Conservation (phyloP, 2,113 vertebrate genomes). For the Micromys minutus region DNA sequence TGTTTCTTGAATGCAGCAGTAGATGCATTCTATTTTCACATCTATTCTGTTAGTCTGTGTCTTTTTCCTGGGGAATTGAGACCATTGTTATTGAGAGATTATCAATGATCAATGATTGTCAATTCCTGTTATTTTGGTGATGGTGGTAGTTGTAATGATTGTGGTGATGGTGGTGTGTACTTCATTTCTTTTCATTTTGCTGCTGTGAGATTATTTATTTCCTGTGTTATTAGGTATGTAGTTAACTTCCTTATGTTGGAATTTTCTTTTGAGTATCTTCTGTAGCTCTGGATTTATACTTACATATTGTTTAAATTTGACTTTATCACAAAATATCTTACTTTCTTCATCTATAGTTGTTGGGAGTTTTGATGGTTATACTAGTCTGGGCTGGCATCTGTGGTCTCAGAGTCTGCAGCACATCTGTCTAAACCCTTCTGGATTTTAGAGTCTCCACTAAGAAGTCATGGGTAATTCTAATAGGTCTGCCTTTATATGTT, state of each 20-base stretch:
- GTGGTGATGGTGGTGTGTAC: not conserved
- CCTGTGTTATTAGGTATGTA: not conserved
- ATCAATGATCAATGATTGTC: not conserved
- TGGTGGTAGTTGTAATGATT: not conserved
- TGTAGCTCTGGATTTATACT: not conserved
- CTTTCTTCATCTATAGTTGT: not conserved
- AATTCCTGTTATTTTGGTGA: not conserved
- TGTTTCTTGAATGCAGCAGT: not conserved
- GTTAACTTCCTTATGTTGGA: not conserved
- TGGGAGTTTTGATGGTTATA: not conserved
- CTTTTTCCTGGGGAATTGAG: not conserved
- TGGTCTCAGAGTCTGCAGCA: not conserved
- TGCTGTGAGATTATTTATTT: not conserved
- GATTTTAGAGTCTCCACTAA: not conserved
- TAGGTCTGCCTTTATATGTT: not conserved
- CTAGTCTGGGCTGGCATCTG: not conserved
- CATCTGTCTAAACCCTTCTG: not conserved
- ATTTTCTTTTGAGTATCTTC: not conserved
- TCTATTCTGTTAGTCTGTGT: not conserved
- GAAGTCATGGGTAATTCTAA: not conserved
- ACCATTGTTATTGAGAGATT: not conserved
- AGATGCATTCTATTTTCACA: not conserved
- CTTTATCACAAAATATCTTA: not conserved
- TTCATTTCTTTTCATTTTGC: not conserved
- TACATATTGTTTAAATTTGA: not conserved